These are phyloP conservation scores for Crenuchus spilurus DNA, from an alignment of 2,797 vertebrate species.

Conservation along the genomic window DNA sequence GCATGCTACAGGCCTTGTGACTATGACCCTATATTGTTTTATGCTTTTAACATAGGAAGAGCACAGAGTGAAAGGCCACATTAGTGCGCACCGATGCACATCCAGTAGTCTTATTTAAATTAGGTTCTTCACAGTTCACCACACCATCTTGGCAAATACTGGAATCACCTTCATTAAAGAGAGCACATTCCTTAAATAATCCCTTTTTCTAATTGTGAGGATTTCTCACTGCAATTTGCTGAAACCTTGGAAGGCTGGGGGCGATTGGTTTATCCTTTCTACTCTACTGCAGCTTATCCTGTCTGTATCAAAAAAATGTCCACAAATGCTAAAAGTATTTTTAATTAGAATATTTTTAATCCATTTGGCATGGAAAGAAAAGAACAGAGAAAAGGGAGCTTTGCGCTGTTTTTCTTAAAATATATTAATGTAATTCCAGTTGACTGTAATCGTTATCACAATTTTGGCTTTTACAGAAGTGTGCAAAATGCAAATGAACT, in stretches of 20 bases:
- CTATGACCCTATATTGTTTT: background rate
- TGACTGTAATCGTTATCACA: background rate
- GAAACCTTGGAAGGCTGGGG: constrained; percentile 1
- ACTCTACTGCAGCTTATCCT: background rate
- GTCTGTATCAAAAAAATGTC: background rate
- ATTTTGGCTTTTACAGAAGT: background rate
- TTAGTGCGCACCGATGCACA: constrained; percentile 45
- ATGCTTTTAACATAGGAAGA: constrained; percentile 11
- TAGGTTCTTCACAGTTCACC: constrained; percentile 56
- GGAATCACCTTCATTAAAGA: constrained; percentile 58
- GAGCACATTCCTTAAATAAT: constrained; percentile 51
- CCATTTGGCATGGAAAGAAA: background rate
- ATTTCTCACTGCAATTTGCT: constrained; percentile 27
- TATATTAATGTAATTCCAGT: background rate
- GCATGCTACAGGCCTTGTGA: background rate
- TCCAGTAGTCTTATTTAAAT: constrained; percentile 54
- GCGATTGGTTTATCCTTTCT: background rate
- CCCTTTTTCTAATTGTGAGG: constrained; percentile 49
- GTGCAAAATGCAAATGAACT: background rate
- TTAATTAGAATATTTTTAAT: constrained; percentile 15
- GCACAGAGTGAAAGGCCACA: constrained; percentile 34
- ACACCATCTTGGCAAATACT: constrained; percentile 49
- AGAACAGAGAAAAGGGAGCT: background rate
- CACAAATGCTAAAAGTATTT: background rate
- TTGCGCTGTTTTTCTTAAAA: background rate